These are phyloP conservation scores for Parasteatoda tepidariorum DNA, from an alignment of 1,140 invertebrate species.

Conservation along the genomic window DNA sequence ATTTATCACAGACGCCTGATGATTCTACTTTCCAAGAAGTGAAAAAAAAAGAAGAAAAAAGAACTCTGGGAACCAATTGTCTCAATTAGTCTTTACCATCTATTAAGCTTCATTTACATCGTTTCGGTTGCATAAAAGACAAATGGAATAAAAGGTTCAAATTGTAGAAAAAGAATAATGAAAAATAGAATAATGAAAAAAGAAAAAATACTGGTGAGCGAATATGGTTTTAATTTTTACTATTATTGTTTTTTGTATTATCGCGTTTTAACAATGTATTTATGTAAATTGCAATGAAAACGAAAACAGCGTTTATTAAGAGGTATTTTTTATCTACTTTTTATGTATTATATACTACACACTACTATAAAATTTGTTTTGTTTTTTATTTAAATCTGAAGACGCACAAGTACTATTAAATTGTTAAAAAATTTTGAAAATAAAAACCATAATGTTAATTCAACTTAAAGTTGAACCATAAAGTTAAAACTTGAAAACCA, in stretches of 20 bases:
- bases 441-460: too few species aligned
- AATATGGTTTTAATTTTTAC: not conserved
- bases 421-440: too few species aligned
- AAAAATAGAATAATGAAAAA: not conserved
- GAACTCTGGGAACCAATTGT: slow-evolving; percentile 32
- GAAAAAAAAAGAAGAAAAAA: slow-evolving; percentile 7
- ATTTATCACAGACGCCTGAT: not conserved
- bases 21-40: slow-evolving; percentile 30
- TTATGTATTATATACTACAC: too few species aligned
- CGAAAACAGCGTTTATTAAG: not conserved
- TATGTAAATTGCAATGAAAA: not conserved
- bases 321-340: too few species aligned
- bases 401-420: too few species aligned
- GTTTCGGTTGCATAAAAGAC: slow-evolving; percentile 35
- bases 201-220: not conserved
- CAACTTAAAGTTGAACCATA: too few species aligned
- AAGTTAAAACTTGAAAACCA: too few species aligned
- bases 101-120: slow-evolving; percentile 52
- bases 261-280: not conserved
- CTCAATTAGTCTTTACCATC: slow-evolving; percentile 31
- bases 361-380: too few species aligned
- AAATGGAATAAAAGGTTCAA: not conserved
- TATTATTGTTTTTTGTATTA: not conserved
- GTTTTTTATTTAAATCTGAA: too few species aligned
- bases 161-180: not conserved